Base-by-base conservation (phyloP, 2,113 vertebrate genomes). In the Rutilus rutilus region DNA sequence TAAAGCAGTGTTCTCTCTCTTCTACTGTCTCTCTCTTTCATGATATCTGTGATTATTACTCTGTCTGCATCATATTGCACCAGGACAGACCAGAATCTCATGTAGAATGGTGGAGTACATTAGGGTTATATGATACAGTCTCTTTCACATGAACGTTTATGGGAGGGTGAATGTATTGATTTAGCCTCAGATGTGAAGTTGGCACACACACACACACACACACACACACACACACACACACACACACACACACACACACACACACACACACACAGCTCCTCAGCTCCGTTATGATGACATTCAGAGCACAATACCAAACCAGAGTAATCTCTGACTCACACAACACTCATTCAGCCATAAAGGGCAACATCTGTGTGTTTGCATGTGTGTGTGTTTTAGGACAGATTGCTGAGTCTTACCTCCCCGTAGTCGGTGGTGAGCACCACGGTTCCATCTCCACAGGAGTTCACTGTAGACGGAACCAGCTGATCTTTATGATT, bases 351-450 rank as follows among this genome's bases (percentile, higher is more conserved):
- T 86, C 64, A 79, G 30, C 39, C 42, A 79, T 84, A 83, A 86
- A 88, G 69, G 85, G 36, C 76, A 86, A 71, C 62, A 62, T 73
- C 50, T 84, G 60, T 78, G 67, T 77, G 79, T 77, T 67, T 78
- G 36, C 45, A 12, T 85, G 19, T 81, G 86, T 75, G 67, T 86
- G 71, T 82, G 52, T 87, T 50, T 52, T 71, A 64, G 78, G n/a
- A 50, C 4, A 39, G 67, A 64, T 27, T 23, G 64, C 12, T 50
- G 62, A 45, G 79, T 89, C 93, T 92, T 94, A 97, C 97, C 94
- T 54, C 92, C 86, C 96, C 96, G 87, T 97, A 97, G 91, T 97
- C 96, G 0, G 95, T 96, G 60, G 95, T 95, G 90, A 97, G 90
- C 39, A 96, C 90, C 17, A 97, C 91, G 0, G 91, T 95, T 86